Conservation (phyloP, 2,113 vertebrate species). For the Callospermophilus lateralis region DNA sequence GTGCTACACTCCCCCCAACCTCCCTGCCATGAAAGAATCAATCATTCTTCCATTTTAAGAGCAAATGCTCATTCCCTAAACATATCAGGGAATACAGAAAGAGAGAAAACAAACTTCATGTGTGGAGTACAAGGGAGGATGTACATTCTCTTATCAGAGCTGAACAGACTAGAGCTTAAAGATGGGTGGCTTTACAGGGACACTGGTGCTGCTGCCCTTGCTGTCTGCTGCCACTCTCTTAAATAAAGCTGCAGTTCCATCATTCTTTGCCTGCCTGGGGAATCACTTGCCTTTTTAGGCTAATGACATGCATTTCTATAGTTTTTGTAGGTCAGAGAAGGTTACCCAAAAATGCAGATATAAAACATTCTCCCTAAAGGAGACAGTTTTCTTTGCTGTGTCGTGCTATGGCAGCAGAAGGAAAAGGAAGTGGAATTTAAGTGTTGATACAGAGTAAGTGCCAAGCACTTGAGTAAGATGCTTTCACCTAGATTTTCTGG, state of each 20-base stretch:
- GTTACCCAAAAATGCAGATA: background rate
- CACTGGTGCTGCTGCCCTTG: background rate
- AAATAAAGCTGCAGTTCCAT: background rate
- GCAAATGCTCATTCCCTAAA: background rate
- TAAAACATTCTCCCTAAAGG: background rate
- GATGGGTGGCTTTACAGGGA: background rate
- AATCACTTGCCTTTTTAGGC: background rate
- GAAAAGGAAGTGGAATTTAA: constrained; percentile 30
- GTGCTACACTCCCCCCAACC: background rate
- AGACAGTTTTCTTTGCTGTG: background rate
- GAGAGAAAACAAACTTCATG: background rate
- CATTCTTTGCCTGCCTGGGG: background rate
- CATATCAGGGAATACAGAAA: constrained; percentile 27
- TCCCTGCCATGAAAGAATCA: background rate
- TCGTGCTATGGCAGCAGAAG: background rate
- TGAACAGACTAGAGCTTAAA: background rate
- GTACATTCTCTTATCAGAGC: background rate
- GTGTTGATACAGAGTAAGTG: background rate
- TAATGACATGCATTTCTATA: constrained; percentile 40
- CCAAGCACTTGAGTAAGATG: background rate
- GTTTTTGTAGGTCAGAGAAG: constrained; percentile 5
- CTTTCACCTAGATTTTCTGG: constrained; percentile 15
- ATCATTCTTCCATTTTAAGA: constrained; percentile 35
- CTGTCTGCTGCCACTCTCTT: background rate
- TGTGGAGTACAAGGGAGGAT: background rate